These are phyloP conservation scores for Cebus imitator DNA, from an alignment of 2,113 vertebrate species.

Conservation along the genomic window DNA sequence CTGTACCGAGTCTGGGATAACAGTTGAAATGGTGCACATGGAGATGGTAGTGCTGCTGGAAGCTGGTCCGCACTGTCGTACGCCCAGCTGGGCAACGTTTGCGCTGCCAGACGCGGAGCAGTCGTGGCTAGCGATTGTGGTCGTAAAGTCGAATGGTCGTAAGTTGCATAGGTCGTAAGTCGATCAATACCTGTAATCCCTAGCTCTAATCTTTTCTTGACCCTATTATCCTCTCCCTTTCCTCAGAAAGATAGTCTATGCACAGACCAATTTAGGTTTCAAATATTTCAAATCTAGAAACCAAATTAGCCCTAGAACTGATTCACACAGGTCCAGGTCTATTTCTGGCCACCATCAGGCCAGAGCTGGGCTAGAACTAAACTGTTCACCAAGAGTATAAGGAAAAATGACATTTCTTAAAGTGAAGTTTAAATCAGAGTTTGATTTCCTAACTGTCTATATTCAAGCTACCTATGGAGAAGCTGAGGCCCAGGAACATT, in stretches of 20 bases:
- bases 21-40: too few relatives aligned
- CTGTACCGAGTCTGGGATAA: too few relatives aligned
- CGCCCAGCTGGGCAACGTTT: too few relatives aligned
- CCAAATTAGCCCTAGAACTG: neutral
- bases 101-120: too few relatives aligned
- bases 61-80: too few relatives aligned
- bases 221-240: neutral
- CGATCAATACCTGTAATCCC: neutral
- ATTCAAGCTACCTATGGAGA: neutral
- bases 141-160: too few relatives aligned
- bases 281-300: neutral
- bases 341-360: neutral
- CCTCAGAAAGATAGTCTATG: neutral
- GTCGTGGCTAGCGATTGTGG: too few relatives aligned
- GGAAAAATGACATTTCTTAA: neutral
- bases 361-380: neutral
- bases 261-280: neutral
- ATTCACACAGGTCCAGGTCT: neutral
- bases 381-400: neutral
- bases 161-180: too few relatives aligned
- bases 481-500: neutral
- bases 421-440: neutral
- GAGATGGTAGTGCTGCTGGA: too few relatives aligned
- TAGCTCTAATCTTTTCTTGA: neutral
- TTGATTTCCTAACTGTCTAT: constrained; percentile 29